A percentile compares a stretch with the other conserved stretches of the same genome.
phyloP scores from a whole-genome alignment of 35 echinoderm and acorn worm species.

The Patiria miniata region DNA sequence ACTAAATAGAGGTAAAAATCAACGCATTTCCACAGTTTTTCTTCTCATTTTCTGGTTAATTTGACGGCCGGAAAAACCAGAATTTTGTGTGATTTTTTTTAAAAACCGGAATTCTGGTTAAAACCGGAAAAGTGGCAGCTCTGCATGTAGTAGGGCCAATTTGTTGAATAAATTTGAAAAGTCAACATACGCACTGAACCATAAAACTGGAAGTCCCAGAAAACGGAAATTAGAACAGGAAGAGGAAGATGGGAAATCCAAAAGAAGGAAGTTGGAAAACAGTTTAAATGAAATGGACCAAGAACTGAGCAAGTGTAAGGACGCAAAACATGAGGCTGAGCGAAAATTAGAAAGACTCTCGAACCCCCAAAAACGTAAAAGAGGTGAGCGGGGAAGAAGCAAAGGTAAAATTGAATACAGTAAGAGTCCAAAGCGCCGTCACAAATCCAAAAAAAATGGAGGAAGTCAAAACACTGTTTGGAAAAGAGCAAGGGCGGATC shows the following conservation, averaged over 20 bases:
- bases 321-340: conserved; percentile 34
- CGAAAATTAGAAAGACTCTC: conserved; percentile 49
- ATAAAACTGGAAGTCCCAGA: conserved; percentile 62
- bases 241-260: conserved; percentile 21
- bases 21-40: too few relatives aligned
- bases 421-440: conserved; percentile 42
- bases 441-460: conserved; percentile 45
- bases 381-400: conserved; percentile 37
- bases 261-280: conserved; percentile 43
- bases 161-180: conserved; percentile 54
- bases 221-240: conserved; percentile 59
- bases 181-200: conserved; percentile 40
- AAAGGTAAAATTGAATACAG: conserved; percentile 52
- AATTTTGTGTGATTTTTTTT: too few relatives aligned
- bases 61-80: too few relatives aligned
- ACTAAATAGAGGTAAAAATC: too few relatives aligned
- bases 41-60: too few relatives aligned
- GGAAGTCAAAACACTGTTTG: conserved; percentile 20
- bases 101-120: too few relatives aligned
- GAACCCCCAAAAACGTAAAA: conserved; percentile 28
- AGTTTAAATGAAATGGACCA: too few relatives aligned
- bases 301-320: conserved; percentile 40
- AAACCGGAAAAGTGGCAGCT: too few relatives aligned
- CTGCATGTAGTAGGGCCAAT: conserved; percentile 11
- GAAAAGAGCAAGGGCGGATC: neutral